Evolutionary conservation across 2,888 invertebrate genomes (phyloP), one percentile per base, ranked within the genome.

Genomic region (Eristalinus aeneus): DNA sequence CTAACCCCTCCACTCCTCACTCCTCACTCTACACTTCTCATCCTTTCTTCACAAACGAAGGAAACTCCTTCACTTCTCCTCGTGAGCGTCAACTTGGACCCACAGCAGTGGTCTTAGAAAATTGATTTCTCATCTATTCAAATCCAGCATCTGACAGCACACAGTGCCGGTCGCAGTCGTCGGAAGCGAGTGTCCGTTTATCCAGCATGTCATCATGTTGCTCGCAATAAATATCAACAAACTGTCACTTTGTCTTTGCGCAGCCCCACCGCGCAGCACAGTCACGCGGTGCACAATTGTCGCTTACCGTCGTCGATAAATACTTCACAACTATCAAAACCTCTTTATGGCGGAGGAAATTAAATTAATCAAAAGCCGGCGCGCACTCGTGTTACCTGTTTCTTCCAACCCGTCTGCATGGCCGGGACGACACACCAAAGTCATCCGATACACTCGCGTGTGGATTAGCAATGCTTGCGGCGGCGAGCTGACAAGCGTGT

Each of bases 321-420:
- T 54, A 68, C 16, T 71, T 72, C 78, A 61, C 65, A 72, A 36
- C 34, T 46, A 20, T 67, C 72, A 72, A 71, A 78, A 72, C 72
- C 60, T 60, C 53, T 64, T 27, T 65, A 60, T 34, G 31, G 31
- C 56, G 72, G 53, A 46, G 64, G n/a, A 58, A 73, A 53, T 73
- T 61, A 54, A 67, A 79, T 79, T 34, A 73, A 79, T 73, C 78
- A 65, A 72, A 72, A 64, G 60, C 65, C 65, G n/a, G n/a, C n/a
- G 64, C 65, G 39, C 31, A 27, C 75, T 23, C 75, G 32, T 16
- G 36, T 67, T 46, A 8, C 53, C 20, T 31, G 31, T 67, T 12
- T 36, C 39, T 60, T 20, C 11, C 16, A 16, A 56, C 8, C 27
- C 46, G 16, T 67, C 12, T 56, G 68, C 53, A 56, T 31, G 31